Percentiles rank a stretch among this genome's conserved stretches.
Evolutionary conservation across 1,140 invertebrate species (phyloP).

Genomic region (Callitettix versicolor): DNA sequence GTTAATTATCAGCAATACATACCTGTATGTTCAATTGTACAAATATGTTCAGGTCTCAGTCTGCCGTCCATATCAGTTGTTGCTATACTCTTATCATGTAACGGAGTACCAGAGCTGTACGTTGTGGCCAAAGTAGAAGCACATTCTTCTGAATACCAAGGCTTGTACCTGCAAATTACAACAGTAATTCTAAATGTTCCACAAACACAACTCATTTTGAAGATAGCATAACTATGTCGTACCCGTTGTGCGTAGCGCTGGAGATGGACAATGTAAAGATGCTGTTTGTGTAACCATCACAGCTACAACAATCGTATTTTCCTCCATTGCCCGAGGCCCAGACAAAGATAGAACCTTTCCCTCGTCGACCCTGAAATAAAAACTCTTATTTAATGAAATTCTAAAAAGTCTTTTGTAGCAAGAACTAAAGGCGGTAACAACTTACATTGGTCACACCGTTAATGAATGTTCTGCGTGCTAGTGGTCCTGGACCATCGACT

Average conservation of each 20-base stretch:
- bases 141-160: slow-evolving; percentile 97
- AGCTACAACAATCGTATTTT: slow-evolving; percentile 93
- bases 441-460: slow-evolving; percentile 83
- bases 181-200: no score
- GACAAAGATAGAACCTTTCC: slow-evolving; percentile 97
- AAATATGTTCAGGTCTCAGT: slow-evolving; percentile 71
- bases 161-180: slow-evolving; percentile 57
- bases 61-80: slow-evolving; percentile 91
- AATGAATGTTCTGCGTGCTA: slow-evolving; percentile 91
- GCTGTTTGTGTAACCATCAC: slow-evolving; percentile 97
- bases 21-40: slow-evolving; percentile 77
- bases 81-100: slow-evolving; percentile 87
- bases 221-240: slow-evolving; percentile 31
- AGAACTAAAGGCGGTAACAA: neutral
- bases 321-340: slow-evolving; percentile 99
- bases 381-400: neutral
- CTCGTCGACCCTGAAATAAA: slow-evolving; percentile 64
- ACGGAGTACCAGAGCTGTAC: slow-evolving; percentile 89
- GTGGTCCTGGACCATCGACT: slow-evolving; percentile 91
- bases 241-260: slow-evolving; percentile 91
- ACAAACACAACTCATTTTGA: no score
- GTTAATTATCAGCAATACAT: neutral
- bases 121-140: slow-evolving; percentile 92
- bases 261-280: slow-evolving; percentile 97
- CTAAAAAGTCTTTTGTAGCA: neutral